These are phyloP conservation scores for Molanna angustata DNA, from an alignment of 2,888 invertebrate genomes.

Conservation along the genomic window DNA sequence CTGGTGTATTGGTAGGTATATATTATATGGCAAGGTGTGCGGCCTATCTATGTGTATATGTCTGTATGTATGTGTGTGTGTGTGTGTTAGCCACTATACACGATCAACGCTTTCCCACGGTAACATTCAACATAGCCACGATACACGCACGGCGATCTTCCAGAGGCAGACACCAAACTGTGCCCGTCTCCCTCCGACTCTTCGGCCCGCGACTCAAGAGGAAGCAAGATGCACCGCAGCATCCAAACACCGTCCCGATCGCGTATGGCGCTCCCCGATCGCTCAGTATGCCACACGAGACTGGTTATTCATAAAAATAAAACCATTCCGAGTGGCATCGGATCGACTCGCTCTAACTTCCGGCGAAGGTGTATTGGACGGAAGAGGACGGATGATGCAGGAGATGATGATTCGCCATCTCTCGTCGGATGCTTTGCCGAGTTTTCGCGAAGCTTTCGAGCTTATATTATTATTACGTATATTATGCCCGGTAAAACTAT, in stretches of 20 bases:
- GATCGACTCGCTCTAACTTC: constrained; percentile 24
- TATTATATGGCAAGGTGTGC: constrained; percentile 24
- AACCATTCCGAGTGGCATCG: constrained; percentile 17
- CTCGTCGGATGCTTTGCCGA: no score
- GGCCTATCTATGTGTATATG: no score
- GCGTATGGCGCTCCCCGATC: constrained; percentile 14
- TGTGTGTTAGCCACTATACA: constrained; percentile 33
- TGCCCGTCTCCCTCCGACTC: constrained; percentile 25
- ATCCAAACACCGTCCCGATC: neutral
- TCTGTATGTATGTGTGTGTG: no score
- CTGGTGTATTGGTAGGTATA: neutral
- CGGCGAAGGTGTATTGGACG: constrained; percentile 9
- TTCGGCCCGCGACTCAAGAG: constrained; percentile 4
- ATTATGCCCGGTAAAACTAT: no score
- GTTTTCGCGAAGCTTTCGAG: no score
- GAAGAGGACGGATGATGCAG: constrained; percentile 21
- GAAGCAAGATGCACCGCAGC: constrained; percentile 15
- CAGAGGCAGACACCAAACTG: constrained; percentile 1
- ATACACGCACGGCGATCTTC: constrained; percentile 30
- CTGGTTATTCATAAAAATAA: constrained; percentile 25
- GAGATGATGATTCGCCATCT: no score
- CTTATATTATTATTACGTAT: no score
- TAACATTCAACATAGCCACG: constrained; percentile 37
- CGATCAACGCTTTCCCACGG: constrained; percentile 53
- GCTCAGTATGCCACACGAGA: constrained; percentile 10